These are phyloP conservation scores for Anas capensis DNA, from an alignment of 2,797 vertebrate species.

Conservation along the genomic window DNA sequence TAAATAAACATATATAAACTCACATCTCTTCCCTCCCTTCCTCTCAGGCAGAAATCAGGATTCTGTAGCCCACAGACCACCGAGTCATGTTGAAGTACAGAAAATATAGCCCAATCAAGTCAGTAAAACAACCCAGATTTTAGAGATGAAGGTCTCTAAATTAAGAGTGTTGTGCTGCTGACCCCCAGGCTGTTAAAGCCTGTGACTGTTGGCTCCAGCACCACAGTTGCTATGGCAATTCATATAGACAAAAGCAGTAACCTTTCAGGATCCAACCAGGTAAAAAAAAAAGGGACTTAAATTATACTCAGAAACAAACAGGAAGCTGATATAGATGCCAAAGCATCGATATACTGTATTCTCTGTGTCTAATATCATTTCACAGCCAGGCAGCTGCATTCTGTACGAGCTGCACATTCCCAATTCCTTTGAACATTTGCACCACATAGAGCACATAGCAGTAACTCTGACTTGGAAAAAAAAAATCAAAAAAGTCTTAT, in stretches of 20 bases:
- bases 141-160: slow-evolving; percentile 34
- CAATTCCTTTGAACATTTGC: background rate
- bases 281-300: slow-evolving; percentile 27
- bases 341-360: background rate
- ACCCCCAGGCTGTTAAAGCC: slow-evolving; percentile 28
- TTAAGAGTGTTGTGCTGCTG: slow-evolving; percentile 1
- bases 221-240: slow-evolving; percentile 47
- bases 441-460: background rate
- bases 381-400: slow-evolving; percentile 2
- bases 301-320: slow-evolving; percentile 39
- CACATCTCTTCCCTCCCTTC: background rate
- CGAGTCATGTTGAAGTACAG: background rate
- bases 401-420: background rate
- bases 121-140: background rate
- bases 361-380: background rate
- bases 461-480: background rate
- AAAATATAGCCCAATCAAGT: background rate
- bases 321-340: slow-evolving; percentile 31
- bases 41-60: background rate
- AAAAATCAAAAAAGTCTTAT: background rate
- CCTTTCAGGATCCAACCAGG: slow-evolving; percentile 34
- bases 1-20: background rate
- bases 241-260: slow-evolving; percentile 49
- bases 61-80: background rate
- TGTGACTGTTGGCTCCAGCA: background rate